Conservation (phyloP, 2,888 invertebrate species). For the Hermaeophaga mercurialis region DNA sequence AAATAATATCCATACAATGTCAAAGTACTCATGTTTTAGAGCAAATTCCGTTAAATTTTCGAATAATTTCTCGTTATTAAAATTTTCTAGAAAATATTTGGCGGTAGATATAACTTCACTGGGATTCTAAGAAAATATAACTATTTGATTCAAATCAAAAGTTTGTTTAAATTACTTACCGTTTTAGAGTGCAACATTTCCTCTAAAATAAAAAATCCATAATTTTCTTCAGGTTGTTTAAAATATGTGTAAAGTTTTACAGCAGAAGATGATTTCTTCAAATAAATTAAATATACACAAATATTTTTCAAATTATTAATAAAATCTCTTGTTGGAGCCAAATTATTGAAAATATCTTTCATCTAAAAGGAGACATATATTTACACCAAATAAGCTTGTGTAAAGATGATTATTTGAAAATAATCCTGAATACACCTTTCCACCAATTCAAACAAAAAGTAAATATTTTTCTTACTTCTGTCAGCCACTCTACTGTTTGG, state of each 20-base stretch:
- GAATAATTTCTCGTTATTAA: slow-evolving; percentile 58
- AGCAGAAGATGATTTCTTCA: slow-evolving; percentile 60
- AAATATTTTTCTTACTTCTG: slow-evolving; percentile 30
- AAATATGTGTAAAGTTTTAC: slow-evolving; percentile 60
- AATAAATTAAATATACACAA: slow-evolving; percentile 61
- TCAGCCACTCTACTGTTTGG: slow-evolving; percentile 35
- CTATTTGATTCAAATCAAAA: too few relatives aligned
- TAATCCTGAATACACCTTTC: too few relatives aligned
- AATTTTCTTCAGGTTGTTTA: slow-evolving; percentile 61
- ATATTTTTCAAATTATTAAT: slow-evolving; percentile 48
- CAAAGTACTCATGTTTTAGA: slow-evolving; percentile 58
- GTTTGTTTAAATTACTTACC: slow-evolving; percentile 55
- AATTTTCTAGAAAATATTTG: slow-evolving; percentile 59
- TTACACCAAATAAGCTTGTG: too few relatives aligned
- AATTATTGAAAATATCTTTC: slow-evolving; percentile 27
- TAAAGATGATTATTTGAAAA: neutral
- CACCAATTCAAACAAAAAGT: too few relatives aligned
- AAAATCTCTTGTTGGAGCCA: slow-evolving; percentile 36
- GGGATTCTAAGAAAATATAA: slow-evolving; percentile 57
- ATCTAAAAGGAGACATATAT: slow-evolving; percentile 29
- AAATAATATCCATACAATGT: slow-evolving; percentile 59
- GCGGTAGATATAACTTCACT: slow-evolving; percentile 57
- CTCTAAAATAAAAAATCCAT: slow-evolving; percentile 63
- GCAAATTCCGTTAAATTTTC: slow-evolving; percentile 56
- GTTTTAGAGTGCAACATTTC: slow-evolving; percentile 64